Conservation (phyloP, 2,113 vertebrate species). For the Fukomys damarensis region DNA sequence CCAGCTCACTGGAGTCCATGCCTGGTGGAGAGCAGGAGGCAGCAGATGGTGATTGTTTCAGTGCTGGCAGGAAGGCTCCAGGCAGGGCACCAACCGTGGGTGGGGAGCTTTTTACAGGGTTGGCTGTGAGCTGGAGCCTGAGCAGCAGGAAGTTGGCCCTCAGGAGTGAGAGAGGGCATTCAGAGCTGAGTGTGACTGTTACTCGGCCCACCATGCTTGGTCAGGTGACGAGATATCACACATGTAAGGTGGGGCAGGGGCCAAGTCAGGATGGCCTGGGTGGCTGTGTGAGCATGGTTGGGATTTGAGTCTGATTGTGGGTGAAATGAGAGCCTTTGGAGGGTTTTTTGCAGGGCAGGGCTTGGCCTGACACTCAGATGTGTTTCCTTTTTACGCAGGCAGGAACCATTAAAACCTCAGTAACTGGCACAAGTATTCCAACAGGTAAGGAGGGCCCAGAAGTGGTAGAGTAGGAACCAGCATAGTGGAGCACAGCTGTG, state of each 20-base stretch:
- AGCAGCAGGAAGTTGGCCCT: background rate
- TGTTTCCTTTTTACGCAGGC: slow-evolving; percentile 87
- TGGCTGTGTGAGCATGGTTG: accelerated
- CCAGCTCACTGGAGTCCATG: background rate
- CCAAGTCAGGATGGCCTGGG: background rate
- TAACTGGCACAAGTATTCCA: slow-evolving; percentile 93
- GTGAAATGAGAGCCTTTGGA: background rate
- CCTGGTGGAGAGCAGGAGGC: too few species aligned
- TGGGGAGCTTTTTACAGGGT: background rate
- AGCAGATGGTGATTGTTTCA: background rate
- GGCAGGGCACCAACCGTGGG: background rate
- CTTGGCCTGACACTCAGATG: background rate
- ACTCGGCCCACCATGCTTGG: too few species aligned
- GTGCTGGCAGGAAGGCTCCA: background rate
- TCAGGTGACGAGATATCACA: accelerated
- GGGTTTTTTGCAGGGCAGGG: too few species aligned
- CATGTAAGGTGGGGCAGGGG: accelerated
- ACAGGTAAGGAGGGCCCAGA: slow-evolving; percentile 87
- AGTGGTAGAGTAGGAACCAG: background rate
- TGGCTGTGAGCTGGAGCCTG: background rate
- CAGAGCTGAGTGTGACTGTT: background rate
- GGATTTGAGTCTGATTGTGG: background rate
- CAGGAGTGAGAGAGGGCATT: background rate
- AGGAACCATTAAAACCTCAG: slow-evolving; percentile 94
- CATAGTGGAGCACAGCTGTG: background rate